phyloP scores from a whole-genome alignment of 1,140 invertebrate species.

The Bombyx mandarina region DNA sequence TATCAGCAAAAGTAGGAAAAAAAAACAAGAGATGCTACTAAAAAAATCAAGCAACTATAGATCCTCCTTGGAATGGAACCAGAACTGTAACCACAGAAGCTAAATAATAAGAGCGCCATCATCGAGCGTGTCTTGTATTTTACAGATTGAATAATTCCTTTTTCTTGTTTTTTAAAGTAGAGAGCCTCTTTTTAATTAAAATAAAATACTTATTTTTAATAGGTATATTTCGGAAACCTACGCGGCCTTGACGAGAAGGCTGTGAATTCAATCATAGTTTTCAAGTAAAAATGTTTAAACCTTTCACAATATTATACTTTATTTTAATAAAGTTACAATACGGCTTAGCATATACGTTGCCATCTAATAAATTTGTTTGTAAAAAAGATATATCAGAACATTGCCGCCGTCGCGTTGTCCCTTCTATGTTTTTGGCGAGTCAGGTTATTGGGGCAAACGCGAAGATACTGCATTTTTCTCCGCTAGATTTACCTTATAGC shows the following conservation, averaged over 20 bases:
- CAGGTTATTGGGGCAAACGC: conserved; percentile 38
- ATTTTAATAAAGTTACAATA: not conserved
- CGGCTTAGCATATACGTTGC: conserved; percentile 4
- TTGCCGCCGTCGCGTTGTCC: conserved; percentile 39
- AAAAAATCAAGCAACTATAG: no score
- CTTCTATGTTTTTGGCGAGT: conserved; percentile 46
- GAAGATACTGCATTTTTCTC: conserved; percentile 42
- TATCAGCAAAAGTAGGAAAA: no score
- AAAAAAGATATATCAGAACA: conserved; percentile 52
- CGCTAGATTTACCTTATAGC: conserved; percentile 44
- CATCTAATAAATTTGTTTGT: conserved; percentile 22
- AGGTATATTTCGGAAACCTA: not conserved
- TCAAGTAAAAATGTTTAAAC: conserved; percentile 4
- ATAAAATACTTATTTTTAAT: no score
- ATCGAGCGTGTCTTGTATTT: no score
- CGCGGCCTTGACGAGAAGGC: not conserved
- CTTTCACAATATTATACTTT: not conserved
- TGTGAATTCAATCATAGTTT: no score
- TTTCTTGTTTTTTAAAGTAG: no score
- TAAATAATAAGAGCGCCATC: no score
- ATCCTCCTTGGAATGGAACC: no score
- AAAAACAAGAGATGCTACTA: no score
- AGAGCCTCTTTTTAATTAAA: no score
- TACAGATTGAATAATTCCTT: no score
- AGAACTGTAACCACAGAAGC: no score